Base-by-base conservation (phyloP, 1,140 invertebrate species). In the Chrysomallon squamiferum region DNA sequence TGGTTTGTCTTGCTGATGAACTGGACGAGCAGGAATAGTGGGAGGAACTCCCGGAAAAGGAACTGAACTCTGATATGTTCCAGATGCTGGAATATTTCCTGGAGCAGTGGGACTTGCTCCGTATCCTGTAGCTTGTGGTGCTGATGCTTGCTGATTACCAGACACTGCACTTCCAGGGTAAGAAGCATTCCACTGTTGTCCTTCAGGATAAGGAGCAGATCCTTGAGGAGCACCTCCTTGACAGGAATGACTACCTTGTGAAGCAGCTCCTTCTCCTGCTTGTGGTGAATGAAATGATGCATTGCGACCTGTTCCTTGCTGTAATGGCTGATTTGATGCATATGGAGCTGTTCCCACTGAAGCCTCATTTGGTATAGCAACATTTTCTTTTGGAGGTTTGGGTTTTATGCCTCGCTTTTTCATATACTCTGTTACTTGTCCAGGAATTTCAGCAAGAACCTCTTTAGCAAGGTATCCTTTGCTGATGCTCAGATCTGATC, bases 401-500 rank as follows among this genome's bases (percentile, higher is more conserved):
- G 88, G 88, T 62, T 76, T 73, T 20, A 89, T 84, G 20, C 83
- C 82, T 52, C 84, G 83, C 45, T 79, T 84, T 38, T 89, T 90
- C 89, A 90, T 90, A 74, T 87, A 90, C 0, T 85, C 80, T 25
- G 89, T 74, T 41, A 91, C 84, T 73, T 90, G 90, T 22, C 85
- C 84, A 3, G 90, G 90, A 27, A 90, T 86, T 78, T 90, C 89
- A 6, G 88, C 89, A 13, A 90, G 73, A 4, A 90, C 89, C 72
- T 90, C 88, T 72, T 88, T 87, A 1, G 89, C 89, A 62, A 90
- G 78, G 47, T 81, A 73, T 18, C 81, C 80, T 67, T 84, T 73
- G 27, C 65, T 72, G 35, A 73, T 57, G 2, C 62, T 62, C 33
- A 77, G 62, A 62, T 78, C 73, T 9, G 66, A 38, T 0, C 71